Percentiles rank a stretch among this genome's conserved stretches.
phyloP scores from a whole-genome alignment of 2,888 invertebrate species.

The Tachina grossa region DNA sequence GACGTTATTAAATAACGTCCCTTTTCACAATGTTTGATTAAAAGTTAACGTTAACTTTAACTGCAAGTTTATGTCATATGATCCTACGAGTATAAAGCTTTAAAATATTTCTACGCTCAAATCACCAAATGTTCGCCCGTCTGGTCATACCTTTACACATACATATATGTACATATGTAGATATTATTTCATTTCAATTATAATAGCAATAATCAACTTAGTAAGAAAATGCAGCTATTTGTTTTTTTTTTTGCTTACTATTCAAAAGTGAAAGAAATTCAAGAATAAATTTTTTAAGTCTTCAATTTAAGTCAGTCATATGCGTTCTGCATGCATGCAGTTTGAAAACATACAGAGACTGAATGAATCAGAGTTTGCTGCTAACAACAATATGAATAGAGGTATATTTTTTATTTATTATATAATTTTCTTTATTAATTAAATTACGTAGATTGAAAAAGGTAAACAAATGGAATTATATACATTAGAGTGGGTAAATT shows the following conservation, averaged over 20 bases:
- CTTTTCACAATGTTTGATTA: too few species aligned
- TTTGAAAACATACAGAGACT: slow-evolving; percentile 41
- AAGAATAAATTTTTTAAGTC: neutral
- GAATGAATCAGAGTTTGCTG: slow-evolving; percentile 8
- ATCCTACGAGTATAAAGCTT: too few species aligned
- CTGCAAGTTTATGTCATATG: too few species aligned
- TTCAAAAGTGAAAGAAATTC: neutral
- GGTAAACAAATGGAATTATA: neutral
- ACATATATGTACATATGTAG: neutral
- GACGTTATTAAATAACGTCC: too few species aligned
- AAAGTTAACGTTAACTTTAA: too few species aligned
- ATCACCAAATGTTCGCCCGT: neutral
- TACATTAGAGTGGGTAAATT: neutral
- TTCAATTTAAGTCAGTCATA: neutral
- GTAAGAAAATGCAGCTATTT: slow-evolving; percentile 4
- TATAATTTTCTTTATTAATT: neutral
- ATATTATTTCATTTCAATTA: neutral
- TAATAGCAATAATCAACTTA: neutral
- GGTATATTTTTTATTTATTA: neutral
- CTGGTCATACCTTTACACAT: neutral
- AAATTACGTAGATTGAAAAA: neutral
- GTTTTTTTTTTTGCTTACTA: slow-evolving; percentile 11
- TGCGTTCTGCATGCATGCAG: slow-evolving; percentile 3
- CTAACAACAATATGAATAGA: too few species aligned
- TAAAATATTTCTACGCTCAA: neutral